Evolutionary conservation across 2,797 vertebrate genomes (phyloP).

Genomic region (Petrocephalus schoutedeni): DNA sequence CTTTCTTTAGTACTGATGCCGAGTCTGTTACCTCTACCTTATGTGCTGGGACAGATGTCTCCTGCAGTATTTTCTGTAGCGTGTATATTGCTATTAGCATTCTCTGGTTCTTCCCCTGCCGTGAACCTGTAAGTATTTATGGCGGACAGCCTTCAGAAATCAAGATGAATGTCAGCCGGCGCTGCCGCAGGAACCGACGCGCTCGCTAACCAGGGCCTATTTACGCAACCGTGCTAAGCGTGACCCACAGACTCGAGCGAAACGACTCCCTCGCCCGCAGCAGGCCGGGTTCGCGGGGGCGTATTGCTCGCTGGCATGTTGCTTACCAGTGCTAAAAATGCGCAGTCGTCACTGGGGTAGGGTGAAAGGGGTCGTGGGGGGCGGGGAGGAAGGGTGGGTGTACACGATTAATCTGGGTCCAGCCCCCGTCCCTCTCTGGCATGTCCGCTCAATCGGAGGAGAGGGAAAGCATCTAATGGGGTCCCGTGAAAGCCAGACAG

Average conservation of each 20-base stretch:
- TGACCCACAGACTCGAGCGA: not conserved
- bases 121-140: not conserved
- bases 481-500: conserved; percentile 42
- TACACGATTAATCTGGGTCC: conserved; percentile 27
- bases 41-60: not conserved
- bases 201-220: not conserved
- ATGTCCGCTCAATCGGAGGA: conserved; percentile 37
- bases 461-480: conserved; percentile 44
- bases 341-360: not conserved
- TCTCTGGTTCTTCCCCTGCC: not conserved
- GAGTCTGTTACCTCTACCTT: not conserved
- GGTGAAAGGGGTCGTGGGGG: not conserved
- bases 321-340: not conserved
- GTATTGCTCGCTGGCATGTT: too few relatives aligned
- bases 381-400: conserved; percentile 20
- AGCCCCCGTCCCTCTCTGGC: conserved; percentile 36
- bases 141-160: conserved; percentile 21
- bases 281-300: not conserved
- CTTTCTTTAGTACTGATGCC: not conserved
- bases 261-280: not conserved
- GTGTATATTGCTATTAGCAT: not conserved
- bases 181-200: not conserved
- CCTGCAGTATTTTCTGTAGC: not conserved
- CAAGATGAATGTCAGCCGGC: conserved; percentile 21
- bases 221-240: not conserved